Conservation (phyloP, 2,113 vertebrate genomes). For the Clinocottus analis region DNA sequence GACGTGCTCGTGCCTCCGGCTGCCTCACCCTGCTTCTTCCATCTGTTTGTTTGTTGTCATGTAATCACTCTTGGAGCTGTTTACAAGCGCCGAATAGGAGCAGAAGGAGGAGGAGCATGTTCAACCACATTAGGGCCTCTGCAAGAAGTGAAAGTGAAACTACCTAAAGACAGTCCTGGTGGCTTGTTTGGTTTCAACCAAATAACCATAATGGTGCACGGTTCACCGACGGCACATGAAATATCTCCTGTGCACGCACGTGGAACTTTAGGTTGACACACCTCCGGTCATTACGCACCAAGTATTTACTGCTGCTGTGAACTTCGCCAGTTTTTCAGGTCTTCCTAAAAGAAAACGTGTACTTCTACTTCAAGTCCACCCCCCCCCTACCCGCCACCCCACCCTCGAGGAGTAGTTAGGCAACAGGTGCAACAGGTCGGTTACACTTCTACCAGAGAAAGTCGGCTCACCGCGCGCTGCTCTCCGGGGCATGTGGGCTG, state of each 20-base stretch:
- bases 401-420: not conserved
- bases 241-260: conserved; percentile 7
- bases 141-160: conserved; percentile 60
- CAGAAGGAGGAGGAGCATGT: not conserved
- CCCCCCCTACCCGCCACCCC: too few relatives aligned
- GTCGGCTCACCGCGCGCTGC: conserved; percentile 46
- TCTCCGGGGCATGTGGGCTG: conserved; percentile 15
- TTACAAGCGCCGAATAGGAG: too few relatives aligned
- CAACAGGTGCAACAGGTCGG: too few relatives aligned
- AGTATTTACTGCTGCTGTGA: not conserved
- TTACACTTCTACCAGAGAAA: not conserved
- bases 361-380: not conserved
- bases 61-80: not conserved
- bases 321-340: not conserved
- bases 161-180: too few relatives aligned
- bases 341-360: not conserved
- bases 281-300: conserved; percentile 14
- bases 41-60: not conserved
- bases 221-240: not conserved
- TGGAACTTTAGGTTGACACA: conserved; percentile 28
- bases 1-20: not conserved
- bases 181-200: not conserved
- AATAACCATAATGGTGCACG: conserved; percentile 15
- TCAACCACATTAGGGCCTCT: accelerated
- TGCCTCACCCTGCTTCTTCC: not conserved